Evolutionary conservation across 2,113 vertebrate genomes (phyloP).

Genomic region (Eubucco bourcierii): DNA sequence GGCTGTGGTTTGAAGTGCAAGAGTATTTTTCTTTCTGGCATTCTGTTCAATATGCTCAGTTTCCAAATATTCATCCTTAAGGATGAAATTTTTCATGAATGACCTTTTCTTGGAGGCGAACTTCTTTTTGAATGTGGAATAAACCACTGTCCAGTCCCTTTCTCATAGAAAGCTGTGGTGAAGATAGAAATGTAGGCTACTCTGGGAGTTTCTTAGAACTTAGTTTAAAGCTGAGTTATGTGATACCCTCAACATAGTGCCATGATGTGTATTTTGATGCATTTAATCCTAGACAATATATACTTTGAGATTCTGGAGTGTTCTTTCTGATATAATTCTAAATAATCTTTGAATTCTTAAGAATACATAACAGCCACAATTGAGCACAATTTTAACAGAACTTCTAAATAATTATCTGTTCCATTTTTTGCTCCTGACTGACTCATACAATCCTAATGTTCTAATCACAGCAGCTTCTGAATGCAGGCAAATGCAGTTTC

Average conservation of each 20-base stretch:
- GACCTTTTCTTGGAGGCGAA: constrained; percentile 3
- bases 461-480: not conserved
- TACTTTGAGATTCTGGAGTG: not conserved
- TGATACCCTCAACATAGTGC: not conserved
- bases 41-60: not conserved
- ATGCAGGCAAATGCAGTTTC: not conserved
- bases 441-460: not conserved
- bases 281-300: not conserved
- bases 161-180: not conserved
- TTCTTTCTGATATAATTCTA: not conserved
- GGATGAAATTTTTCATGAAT: not conserved
- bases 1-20: not conserved
- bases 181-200: not conserved
- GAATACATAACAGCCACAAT: not conserved
- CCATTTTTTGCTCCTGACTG: not conserved
- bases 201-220: not conserved
- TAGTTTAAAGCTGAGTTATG: not conserved
- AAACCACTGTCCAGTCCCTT: not conserved
- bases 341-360: not conserved
- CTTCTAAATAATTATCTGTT: not conserved
- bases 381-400: not conserved
- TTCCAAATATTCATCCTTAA: not conserved
- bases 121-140: not conserved
- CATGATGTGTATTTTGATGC: not conserved
- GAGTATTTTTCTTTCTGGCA: not conserved